Percentiles rank a stretch among this genome's conserved stretches.
Conservation (phyloP, 2,113 vertebrate genomes). For the Meriones unguiculatus region DNA sequence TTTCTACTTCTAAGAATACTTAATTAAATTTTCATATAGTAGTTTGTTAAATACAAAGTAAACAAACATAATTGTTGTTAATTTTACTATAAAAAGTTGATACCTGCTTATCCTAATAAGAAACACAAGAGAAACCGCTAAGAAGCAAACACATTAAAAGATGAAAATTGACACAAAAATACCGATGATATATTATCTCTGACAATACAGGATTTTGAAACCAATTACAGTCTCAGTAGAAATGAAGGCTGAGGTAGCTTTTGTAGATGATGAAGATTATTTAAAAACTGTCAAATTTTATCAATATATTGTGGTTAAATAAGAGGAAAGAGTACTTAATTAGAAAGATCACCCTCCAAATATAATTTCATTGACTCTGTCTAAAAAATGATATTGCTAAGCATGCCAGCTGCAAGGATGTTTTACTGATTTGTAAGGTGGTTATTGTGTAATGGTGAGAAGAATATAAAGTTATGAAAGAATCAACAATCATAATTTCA, state of each 20-base stretch:
- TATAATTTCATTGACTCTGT: conserved; percentile 16
- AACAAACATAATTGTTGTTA: not conserved
- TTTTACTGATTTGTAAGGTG: not conserved
- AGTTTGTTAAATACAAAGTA: not conserved
- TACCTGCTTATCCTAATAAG: not conserved
- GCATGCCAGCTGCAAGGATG: too few species aligned
- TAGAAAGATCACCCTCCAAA: not conserved
- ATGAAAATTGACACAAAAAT: not conserved
- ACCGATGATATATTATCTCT: not conserved
- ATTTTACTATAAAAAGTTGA: not conserved
- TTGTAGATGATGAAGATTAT: not conserved
- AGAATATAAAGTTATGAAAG: not conserved
- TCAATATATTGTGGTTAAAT: conserved; percentile 34
- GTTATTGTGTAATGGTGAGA: not conserved
- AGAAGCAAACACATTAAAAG: conserved; percentile 1
- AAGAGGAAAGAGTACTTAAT: not conserved
- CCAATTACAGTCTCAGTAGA: not conserved
- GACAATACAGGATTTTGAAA: not conserved
- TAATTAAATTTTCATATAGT: not conserved
- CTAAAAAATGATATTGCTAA: not conserved
- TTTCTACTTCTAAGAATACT: not conserved
- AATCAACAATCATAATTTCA: not conserved
- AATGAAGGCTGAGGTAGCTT: not conserved
- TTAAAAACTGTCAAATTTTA: not conserved
- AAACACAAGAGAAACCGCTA: not conserved